These are phyloP conservation scores for Macrotis lagotis DNA, from an alignment of 2,113 vertebrate species.

Conservation along the genomic window DNA sequence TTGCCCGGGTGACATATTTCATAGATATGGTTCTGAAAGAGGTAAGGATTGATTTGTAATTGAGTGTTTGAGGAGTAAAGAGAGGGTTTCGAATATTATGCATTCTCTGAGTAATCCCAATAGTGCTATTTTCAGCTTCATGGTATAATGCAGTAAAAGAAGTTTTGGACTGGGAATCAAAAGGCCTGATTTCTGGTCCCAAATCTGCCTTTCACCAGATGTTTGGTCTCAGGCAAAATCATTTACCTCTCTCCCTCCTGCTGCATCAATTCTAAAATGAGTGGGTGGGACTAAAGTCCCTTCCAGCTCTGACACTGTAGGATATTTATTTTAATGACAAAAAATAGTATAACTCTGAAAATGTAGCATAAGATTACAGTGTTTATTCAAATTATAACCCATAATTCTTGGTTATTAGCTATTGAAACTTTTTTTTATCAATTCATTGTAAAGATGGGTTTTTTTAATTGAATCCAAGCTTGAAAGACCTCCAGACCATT, in stretches of 20 bases:
- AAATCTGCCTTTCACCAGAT: background rate
- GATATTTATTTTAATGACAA: background rate
- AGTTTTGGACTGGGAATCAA: background rate
- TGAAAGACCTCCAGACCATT: background rate
- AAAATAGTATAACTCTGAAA: background rate
- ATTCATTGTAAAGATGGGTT: background rate
- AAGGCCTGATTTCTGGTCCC: background rate
- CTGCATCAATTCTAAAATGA: background rate
- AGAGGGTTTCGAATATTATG: background rate
- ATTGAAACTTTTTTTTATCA: background rate
- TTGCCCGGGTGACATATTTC: background rate
- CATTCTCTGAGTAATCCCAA: background rate
- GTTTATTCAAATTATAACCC: background rate
- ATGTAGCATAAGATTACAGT: background rate
- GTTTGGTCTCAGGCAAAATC: background rate
- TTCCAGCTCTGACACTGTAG: background rate
- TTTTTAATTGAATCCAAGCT: background rate
- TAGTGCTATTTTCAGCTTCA: background rate
- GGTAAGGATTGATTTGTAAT: background rate
- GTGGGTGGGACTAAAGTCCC: background rate
- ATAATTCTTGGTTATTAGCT: background rate
- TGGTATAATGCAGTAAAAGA: background rate
- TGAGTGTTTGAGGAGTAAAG: background rate
- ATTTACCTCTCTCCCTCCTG: background rate
- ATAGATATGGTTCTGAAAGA: background rate